phyloP scores from a whole-genome alignment of 2,888 invertebrate species.

The Sphaerophoria taeniata region DNA sequence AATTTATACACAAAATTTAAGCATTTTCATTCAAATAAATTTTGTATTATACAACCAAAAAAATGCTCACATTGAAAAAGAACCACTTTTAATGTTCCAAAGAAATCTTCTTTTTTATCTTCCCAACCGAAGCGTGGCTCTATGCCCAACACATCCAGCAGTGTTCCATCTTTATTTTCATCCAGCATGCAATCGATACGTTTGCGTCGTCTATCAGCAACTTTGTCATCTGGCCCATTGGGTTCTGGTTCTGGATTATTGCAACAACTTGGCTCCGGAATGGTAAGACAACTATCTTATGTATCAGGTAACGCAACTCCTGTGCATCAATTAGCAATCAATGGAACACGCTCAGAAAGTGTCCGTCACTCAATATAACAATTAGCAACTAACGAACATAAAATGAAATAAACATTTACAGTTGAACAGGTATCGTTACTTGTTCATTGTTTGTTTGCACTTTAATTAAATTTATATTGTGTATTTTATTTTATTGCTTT shows the following conservation, averaged over 20 bases:
- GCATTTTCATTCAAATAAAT: background rate
- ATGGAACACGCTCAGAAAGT: slow-evolving; percentile 87
- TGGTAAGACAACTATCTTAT: slow-evolving; percentile 93
- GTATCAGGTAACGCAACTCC: slow-evolving; percentile 87
- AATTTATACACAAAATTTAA: too few relatives aligned
- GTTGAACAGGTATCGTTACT: slow-evolving; percentile 59
- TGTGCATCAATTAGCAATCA: slow-evolving; percentile 84
- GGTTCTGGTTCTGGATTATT: slow-evolving; percentile 90
- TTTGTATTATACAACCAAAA: background rate
- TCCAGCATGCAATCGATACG: slow-evolving; percentile 90
- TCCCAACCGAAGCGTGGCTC: slow-evolving; percentile 89
- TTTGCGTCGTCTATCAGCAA: slow-evolving; percentile 89
- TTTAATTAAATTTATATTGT: too few relatives aligned
- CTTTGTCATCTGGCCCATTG: slow-evolving; percentile 85
- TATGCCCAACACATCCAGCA: slow-evolving; percentile 95
- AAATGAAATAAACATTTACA: slow-evolving; percentile 4
- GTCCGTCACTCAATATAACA: slow-evolving; percentile 90
- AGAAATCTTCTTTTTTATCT: slow-evolving; percentile 84
- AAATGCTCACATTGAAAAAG: slow-evolving; percentile 54
- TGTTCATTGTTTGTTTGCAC: slow-evolving; percentile 32
- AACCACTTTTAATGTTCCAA: slow-evolving; percentile 81
- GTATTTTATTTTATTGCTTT: slow-evolving; percentile 13
- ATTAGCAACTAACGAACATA: slow-evolving; percentile 84
- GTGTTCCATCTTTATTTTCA: slow-evolving; percentile 92
- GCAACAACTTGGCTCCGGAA: slow-evolving; percentile 95